Conservation (phyloP, 2,113 vertebrate species). For the Lycocorax pyrrhopterus region DNA sequence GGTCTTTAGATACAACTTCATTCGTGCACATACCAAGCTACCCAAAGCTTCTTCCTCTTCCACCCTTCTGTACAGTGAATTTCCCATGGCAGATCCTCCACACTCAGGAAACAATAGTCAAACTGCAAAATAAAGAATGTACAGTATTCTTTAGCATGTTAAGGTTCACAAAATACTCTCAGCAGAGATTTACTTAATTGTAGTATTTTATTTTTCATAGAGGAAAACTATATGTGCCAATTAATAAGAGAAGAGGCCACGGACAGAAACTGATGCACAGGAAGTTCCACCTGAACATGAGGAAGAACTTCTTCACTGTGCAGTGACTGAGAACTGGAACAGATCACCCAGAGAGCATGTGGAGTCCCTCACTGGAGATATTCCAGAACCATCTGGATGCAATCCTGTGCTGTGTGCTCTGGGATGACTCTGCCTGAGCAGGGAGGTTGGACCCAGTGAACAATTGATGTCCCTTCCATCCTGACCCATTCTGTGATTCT, state of each 20-base stretch:
- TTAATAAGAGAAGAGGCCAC: not conserved
- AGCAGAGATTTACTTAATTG: not conserved
- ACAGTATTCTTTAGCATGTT: not conserved
- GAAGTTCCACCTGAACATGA: not conserved
- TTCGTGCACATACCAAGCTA: not conserved
- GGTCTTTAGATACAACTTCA: not conserved
- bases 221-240: not conserved
- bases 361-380: not conserved
- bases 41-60: not conserved
- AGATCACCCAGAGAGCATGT: not conserved
- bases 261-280: not conserved
- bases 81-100: not conserved
- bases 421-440: not conserved
- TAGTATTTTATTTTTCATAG: not conserved
- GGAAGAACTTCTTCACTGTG: not conserved
- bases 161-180: not conserved
- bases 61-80: not conserved
- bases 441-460: accelerated
- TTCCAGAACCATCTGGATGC: not conserved
- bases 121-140: not conserved
- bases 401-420: not conserved
- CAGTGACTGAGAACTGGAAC: not conserved
- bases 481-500: not conserved
- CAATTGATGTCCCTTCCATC: not conserved
- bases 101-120: not conserved